A percentile compares a stretch with the other conserved stretches of the same genome.
Conservation (phyloP, 2,888 invertebrate genomes). For the Cryptus armator region DNA sequence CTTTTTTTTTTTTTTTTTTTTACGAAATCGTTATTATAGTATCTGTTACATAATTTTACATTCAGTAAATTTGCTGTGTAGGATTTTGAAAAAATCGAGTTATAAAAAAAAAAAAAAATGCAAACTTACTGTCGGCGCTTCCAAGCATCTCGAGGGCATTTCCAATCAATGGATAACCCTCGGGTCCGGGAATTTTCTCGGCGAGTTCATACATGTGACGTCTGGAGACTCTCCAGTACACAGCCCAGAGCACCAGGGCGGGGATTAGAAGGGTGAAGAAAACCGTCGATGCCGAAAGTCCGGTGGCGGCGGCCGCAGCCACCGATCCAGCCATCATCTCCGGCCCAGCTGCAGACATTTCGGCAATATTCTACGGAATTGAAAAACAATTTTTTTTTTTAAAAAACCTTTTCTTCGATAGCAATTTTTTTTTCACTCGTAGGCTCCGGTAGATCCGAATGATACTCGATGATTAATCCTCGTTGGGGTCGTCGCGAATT, state of each 20-base stretch:
- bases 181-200: slow-evolving; percentile 90
- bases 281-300: slow-evolving; percentile 88
- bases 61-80: too few relatives aligned
- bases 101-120: background rate
- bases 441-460: background rate
- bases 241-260: slow-evolving; percentile 89
- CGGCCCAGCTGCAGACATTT: slow-evolving; percentile 82
- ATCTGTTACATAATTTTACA: too few relatives aligned
- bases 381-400: background rate
- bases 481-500: background rate
- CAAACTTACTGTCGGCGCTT: slow-evolving; percentile 89
- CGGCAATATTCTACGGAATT: slow-evolving; percentile 46
- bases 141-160: slow-evolving; percentile 92
- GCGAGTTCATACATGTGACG: slow-evolving; percentile 90
- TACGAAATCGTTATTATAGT: too few relatives aligned
- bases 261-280: slow-evolving; percentile 92
- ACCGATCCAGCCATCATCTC: slow-evolving; percentile 81
- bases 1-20: too few relatives aligned
- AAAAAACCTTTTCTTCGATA: background rate
- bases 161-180: slow-evolving; percentile 90
- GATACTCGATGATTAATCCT: slow-evolving; percentile 1
- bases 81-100: too few relatives aligned
- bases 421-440: background rate
- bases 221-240: slow-evolving; percentile 92
- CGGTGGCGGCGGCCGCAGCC: slow-evolving; percentile 82